Base-by-base conservation (phyloP, 2,113 vertebrate genomes). In the Prionailurus viverrinus region DNA sequence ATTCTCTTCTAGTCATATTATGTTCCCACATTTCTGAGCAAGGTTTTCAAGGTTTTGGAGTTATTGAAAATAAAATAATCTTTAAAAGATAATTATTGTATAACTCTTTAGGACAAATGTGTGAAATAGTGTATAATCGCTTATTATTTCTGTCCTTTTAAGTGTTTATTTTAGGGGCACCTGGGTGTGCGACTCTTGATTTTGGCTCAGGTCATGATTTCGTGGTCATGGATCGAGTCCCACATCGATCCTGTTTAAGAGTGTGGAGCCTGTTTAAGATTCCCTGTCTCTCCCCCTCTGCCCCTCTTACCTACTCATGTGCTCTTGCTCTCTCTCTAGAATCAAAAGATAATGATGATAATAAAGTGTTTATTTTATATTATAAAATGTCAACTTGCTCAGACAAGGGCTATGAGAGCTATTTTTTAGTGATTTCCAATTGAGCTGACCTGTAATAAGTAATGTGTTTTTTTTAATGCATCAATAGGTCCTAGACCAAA, bases 1-100 rank as follows among this genome's bases (percentile, higher is more conserved):
- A 80, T 89, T 90, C 69, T 78, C 48, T 94, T 94, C 79, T 81
- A 89, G 11, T 95, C 71, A 23, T 91, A 51, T 80, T 97, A 45
- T 88, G 39, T 39, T 68, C 15, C 10, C 78, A 55, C 79, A 92
- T 68, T 81, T 96, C 16, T 27, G 3, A 19, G 4, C 36, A 85
- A 39, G 1, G 6, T 88, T 87, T 94, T 94, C 19, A 91, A 87
- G 25, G 45, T 66, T 85, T 94, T 83, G 53, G 18, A n/a, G 69
- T 82, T 53, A 93, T 41, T 86, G 63, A 92, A 91, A 92, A 45
- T 81, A 58, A 78, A 36, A 71, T 81, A 4, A 94, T 1, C 65
- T 66, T 93, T 87, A 21, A 10, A 39, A 95, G 58, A 55, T 76
- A 80, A 71, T 90, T 87, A 73, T 39, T 88, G 10, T 58, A 8